Evolutionary conservation across 1,140 invertebrate species (phyloP).

Genomic region (Trichoplusia ni): DNA sequence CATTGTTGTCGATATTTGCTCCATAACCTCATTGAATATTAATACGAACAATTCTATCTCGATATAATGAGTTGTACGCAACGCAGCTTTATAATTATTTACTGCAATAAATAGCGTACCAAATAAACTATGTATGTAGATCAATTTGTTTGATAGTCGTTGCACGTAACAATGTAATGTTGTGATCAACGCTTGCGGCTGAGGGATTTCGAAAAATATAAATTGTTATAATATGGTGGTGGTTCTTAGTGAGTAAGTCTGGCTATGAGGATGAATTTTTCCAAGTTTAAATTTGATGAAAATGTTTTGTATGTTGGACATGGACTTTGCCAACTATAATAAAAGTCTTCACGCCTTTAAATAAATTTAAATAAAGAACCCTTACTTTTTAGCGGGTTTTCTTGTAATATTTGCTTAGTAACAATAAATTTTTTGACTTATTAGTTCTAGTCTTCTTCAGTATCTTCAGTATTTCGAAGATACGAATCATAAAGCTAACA

Average conservation of each 20-base stretch:
- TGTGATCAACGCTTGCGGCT: conserved; percentile 22
- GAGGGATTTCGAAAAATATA: conserved; percentile 22
- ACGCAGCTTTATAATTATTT: conserved; percentile 24
- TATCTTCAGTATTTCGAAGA: no score
- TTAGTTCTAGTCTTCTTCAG: no score
- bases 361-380: no score
- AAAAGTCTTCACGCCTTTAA: no score
- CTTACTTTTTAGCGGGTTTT: no score
- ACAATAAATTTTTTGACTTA: no score
- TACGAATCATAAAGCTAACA: no score
- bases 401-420: no score
- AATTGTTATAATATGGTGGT: neutral
- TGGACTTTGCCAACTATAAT: no score
- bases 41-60: conserved; percentile 21
- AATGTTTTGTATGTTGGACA: no score
- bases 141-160: conserved; percentile 26
- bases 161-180: conserved; percentile 27
- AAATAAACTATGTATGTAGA: conserved; percentile 31
- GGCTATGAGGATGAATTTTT: no score
- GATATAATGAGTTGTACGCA: conserved; percentile 18
- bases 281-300: no score
- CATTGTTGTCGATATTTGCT: neutral
- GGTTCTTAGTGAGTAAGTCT: neutral
- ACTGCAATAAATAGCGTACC: conserved; percentile 14
- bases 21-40: conserved; percentile 26